Evolutionary conservation across 2,797 vertebrate species (phyloP).

Genomic region (Bradypodion ventrale): DNA sequence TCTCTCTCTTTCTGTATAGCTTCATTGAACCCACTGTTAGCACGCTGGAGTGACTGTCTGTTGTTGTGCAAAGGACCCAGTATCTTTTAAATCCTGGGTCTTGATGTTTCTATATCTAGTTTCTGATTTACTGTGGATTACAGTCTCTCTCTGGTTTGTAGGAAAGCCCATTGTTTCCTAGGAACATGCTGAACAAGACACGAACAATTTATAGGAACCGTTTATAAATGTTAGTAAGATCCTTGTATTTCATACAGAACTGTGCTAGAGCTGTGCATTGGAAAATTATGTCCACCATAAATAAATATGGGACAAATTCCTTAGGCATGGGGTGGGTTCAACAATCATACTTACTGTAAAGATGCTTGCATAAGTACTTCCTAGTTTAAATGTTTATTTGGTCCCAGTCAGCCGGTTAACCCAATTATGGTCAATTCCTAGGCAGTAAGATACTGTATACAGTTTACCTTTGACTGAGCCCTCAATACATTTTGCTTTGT

Average conservation of each 20-base stretch:
- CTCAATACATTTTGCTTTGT: not conserved
- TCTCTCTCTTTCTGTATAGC: not conserved
- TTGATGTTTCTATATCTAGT: conserved; percentile 15
- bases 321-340: conserved; percentile 17
- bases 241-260: conserved; percentile 47
- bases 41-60: not conserved
- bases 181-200: conserved; percentile 12
- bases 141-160: conserved; percentile 42
- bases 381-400: not conserved
- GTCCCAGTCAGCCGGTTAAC: not conserved
- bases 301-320: conserved; percentile 60
- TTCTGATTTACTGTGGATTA: conserved; percentile 42
- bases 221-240: conserved; percentile 44
- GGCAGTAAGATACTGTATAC: not conserved
- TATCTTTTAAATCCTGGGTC: conserved; percentile 14
- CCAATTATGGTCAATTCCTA: not conserved
- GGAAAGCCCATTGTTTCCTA: conserved; percentile 18
- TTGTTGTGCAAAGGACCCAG: not conserved
- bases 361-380: not conserved
- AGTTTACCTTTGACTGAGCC: not conserved
- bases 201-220: conserved; percentile 46
- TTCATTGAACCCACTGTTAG: not conserved
- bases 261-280: conserved; percentile 40
- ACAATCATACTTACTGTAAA: not conserved
- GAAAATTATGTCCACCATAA: conserved; percentile 55